Evolutionary conservation across 2,888 invertebrate species (phyloP), one percentile per base, ranked within the genome.

Genomic region (Argyra leucocephala): DNA sequence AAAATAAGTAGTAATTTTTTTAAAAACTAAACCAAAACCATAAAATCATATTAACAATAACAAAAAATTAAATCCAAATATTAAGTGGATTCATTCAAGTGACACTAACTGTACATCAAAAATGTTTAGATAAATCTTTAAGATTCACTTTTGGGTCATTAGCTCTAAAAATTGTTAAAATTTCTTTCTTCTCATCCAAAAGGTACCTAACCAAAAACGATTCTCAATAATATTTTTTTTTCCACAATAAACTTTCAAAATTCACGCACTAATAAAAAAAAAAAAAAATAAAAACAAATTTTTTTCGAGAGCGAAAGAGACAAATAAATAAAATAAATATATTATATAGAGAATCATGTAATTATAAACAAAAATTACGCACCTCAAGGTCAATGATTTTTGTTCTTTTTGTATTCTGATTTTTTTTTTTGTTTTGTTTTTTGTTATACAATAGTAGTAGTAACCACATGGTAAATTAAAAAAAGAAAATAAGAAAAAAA

Each of bases 301-400:
- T 6, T 26, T 26, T 26, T 31, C 7, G 7, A 12, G 31, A 26
- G 31, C 31, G 12, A 6, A 31, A 31, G 12, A 31, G 7, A 31
- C 7, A 31, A 3, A 48, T 18, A 48, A 15, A 15, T 48, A 48
- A 48, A 48, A 48, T 2, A 5, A 48, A n/a, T 48, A 18, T 1
- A 48, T n/a, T 1, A 48, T 12, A 48, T 18, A 48, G 18, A 18
- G 18, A 48, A 48, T 48, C 48, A 48, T 18, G 48, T 18, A 48
- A 48, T 48, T 48, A 48, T 48, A n/a, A 48, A 18, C 48, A 18
- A 48, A 48, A 37, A 37, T 3, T 48, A 48, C 48, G 48, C 48
- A 48, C 48, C 48, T 48, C 48, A 48, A 48, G 48, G 48, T 48
- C 48, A 48, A 48, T 48, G 48, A 48, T 18, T 48, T 48, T 48